phyloP scores from a whole-genome alignment of 1,140 invertebrate species.

The Forficula auricularia region DNA sequence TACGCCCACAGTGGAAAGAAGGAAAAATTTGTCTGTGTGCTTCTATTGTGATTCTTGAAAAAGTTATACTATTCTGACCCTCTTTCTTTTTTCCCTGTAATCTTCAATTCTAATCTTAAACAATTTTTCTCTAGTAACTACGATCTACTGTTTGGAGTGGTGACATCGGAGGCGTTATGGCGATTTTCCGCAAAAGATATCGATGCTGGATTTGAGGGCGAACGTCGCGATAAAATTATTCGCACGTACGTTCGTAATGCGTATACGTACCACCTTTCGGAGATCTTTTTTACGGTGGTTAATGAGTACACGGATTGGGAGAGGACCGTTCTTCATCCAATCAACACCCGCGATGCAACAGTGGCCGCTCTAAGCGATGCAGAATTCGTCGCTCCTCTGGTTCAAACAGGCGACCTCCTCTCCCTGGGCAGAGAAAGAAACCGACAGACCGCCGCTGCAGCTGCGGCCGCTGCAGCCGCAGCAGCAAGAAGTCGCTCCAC shows the following conservation, averaged over 20 bases:
- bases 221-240: constrained; percentile 74
- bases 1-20: too few species aligned
- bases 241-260: constrained; percentile 86
- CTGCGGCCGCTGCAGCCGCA: constrained; percentile 13
- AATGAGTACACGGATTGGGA: constrained; percentile 98
- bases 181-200: constrained; percentile 68
- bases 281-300: constrained; percentile 90
- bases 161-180: constrained; percentile 67
- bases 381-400: constrained; percentile 68
- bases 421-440: constrained; percentile 21
- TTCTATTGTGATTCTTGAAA: too few species aligned
- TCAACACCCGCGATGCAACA: constrained; percentile 80
- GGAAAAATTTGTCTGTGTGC: too few species aligned
- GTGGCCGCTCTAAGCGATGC: constrained; percentile 85
- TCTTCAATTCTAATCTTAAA: too few species aligned
- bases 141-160: constrained; percentile 67
- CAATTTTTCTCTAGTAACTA: constrained; percentile 26
- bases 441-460: constrained; percentile 3
- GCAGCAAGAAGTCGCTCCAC: constrained; percentile 16
- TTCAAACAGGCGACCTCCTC: constrained; percentile 62
- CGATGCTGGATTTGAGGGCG: constrained; percentile 72
- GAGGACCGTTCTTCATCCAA: constrained; percentile 73
- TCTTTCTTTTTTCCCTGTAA: too few species aligned
- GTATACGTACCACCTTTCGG: constrained; percentile 84
- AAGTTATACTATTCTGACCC: too few species aligned